Base-by-base conservation (phyloP, 2,113 vertebrate species). In the Rutilus rutilus region DNA sequence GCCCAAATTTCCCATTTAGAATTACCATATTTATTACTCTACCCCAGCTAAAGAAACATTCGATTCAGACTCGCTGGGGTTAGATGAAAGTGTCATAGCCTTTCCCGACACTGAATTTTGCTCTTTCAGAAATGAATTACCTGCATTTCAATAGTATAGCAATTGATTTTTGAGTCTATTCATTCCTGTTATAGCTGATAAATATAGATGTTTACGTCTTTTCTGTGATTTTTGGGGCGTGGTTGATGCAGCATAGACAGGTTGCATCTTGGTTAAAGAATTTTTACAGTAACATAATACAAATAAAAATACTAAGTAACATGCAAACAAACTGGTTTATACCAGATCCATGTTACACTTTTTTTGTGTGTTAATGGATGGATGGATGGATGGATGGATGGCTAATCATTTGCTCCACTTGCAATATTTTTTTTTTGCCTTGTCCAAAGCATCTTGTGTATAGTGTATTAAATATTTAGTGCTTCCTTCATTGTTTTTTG, bases 11-110 rank as follows among this genome's bases (percentile, higher is more conserved):
- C 81, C 64, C 71, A 73, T 23, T 50, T 30, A 67, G 69, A 80
- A 88, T 90, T 87, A 82, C 54, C 73, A 90, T 87, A 86, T 89
- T 85, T 86, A 89, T 87, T 82, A 86, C 88, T 78, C 14, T 50
- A 57, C 47, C 77, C 50, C 69, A 69, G 86, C 87, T 62, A 85
- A 87, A 78, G 77, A 87, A 89, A 89, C 77, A 89, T 86, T 87
- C 82, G 77, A 89, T 86, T 86, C 50, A 83, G 78, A 86, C 75
- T 86, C 17, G 59, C 57, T 64, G 39, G 73, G 83, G 78, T 81
- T 65, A 80, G 81, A 87, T 82, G 83, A 89, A 84, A 87, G 75
- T 77, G 84, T 77, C 81, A 84, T 50, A 42, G 39, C 60, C 33
- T 86, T 85, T 85, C 69, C 52, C 69, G 79, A 86, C 82, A 85